These are phyloP conservation scores for Apostichopus leukothele DNA, from an alignment of 53 echinoderm and acorn worm genomes.

Conservation along the genomic window DNA sequence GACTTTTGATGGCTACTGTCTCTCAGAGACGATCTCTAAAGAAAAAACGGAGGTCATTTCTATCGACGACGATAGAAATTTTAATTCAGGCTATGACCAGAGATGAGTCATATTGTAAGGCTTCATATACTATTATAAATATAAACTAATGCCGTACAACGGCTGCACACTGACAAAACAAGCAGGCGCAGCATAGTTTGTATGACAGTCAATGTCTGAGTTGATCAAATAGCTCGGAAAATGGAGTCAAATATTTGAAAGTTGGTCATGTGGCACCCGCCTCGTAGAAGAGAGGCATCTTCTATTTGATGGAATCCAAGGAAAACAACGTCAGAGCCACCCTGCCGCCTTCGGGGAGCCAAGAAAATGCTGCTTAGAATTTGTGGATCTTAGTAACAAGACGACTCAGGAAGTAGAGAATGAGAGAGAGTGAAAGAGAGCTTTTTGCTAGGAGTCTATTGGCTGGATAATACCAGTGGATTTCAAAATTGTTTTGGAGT, in stretches of 20 bases:
- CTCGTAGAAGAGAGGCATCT: no score
- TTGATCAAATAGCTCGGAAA: conserved; percentile 10
- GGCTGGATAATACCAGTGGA: no score
- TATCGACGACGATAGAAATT: not conserved
- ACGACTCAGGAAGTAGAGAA: not conserved
- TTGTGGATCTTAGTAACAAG: not conserved
- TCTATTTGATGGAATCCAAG: no score
- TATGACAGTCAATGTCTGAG: not conserved
- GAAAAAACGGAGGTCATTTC: not conserved
- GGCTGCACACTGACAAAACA: not conserved
- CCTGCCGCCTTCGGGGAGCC: no score
- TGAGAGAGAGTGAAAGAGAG: not conserved
- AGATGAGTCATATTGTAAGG: conserved; percentile 2
- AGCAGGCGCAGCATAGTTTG: not conserved
- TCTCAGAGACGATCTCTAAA: not conserved
- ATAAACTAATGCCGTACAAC: not conserved
- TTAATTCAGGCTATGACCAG: conserved; percentile 21
- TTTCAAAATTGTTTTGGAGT: no score
- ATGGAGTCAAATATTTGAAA: conserved; percentile 23
- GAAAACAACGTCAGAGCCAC: no score
- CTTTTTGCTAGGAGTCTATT: no score
- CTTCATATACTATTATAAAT: no score
- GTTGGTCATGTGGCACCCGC: not conserved
- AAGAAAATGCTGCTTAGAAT: no score
- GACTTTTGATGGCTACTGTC: not conserved